Base-by-base conservation (phyloP, 2,888 invertebrate genomes). In the Acleris emargana region DNA sequence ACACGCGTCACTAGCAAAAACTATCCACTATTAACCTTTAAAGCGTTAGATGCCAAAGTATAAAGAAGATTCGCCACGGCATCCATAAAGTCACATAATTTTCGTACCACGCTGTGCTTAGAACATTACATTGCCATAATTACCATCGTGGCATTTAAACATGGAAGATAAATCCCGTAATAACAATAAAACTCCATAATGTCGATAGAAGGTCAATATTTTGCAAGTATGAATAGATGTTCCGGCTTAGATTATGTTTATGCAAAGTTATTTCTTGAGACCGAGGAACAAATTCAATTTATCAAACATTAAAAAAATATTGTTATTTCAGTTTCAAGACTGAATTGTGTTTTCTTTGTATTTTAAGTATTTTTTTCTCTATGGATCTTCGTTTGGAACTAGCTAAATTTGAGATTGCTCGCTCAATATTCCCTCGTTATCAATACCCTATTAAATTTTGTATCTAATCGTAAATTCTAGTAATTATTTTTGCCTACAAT, bases 121-220 rank as follows among this genome's bases (percentile, higher is more conserved):
- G 49, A 53, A 25, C 64, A 64, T 69, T 59, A 69, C 64, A 62
- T 17, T 71, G 70, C 62, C 72, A 75, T 73, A 71, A 74, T 72
- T 70, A 68, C 63, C 70, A 54, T 32, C 70, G 66, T 76, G 78
- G 73, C 77, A 80, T 80, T 79, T 75, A 69, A 76, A 72, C 70
- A 63, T 62, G 69, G 68, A 69, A 68, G 75, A 80, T 78, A 79
- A 81, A 79, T 79, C 74, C 71, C 68, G 74, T 71, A 76, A 75
- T 79, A 78, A 79, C 77, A 81, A 80, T 82, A 79, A 79, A 81
- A 77, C 69, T 64, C 69, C 55, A 68, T 70, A 72, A 72, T 70
- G 52, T 62, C 68, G 45, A 68, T 51, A 22, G 74, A 79, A 79
- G 76, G 78, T 80, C 77, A 77, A 71, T 75, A 75, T 72, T 74